Percentiles rank a stretch among this genome's conserved stretches.
Conservation (phyloP, 2,888 invertebrate genomes). For the Eutolmus rufibarbis region DNA sequence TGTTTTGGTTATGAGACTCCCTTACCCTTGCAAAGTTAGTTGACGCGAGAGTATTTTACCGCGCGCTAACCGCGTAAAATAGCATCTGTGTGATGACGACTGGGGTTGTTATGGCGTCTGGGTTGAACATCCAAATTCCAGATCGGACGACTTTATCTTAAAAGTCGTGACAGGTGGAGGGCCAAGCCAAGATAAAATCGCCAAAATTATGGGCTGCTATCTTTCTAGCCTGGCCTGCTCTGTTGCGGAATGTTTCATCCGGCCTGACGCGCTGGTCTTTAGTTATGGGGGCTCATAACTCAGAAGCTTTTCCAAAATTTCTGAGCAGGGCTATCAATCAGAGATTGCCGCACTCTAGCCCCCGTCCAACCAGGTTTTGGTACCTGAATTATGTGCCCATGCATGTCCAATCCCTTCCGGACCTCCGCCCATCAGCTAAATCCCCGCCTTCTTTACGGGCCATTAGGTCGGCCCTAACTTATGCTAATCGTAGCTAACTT, state of each 20-base stretch:
- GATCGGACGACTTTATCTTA: neutral
- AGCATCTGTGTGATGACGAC: neutral
- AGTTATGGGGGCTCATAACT: neutral
- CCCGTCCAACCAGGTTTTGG: neutral
- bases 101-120: neutral
- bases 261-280: neutral
- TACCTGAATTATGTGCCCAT: neutral
- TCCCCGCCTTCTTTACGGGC: slow-evolving; percentile 11
- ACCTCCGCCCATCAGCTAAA: neutral
- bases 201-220: neutral
- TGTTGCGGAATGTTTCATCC: neutral
- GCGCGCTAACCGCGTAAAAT: neutral
- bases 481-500: slow-evolving; percentile 23
- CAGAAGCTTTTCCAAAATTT: neutral
- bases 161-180: neutral
- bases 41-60: neutral
- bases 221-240: neutral
- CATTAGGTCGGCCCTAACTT: slow-evolving; percentile 12
- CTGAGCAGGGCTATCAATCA: neutral
- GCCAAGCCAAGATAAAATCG: neutral
- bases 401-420: neutral
- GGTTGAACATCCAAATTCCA: neutral
- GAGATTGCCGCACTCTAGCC: neutral
- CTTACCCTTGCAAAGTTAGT: neutral
- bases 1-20: neutral